A percentile compares a stretch with the other conserved stretches of the same genome.
Conservation (phyloP, 2,888 invertebrate genomes). For the Lepidocyrtinus sp. region DNA sequence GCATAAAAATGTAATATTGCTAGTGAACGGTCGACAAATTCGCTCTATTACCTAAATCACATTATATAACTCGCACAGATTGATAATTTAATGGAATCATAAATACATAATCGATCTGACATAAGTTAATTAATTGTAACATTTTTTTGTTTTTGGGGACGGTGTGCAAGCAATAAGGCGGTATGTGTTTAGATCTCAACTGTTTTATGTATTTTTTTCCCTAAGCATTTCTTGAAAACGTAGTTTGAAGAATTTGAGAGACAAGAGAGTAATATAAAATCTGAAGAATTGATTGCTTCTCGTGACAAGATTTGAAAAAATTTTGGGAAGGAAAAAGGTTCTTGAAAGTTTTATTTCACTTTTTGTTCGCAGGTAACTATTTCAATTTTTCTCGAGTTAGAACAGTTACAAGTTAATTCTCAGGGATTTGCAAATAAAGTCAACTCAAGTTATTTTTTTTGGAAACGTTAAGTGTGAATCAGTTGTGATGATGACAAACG, state of each 20-base stretch:
- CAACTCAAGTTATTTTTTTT: too few relatives aligned
- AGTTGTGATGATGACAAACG: neutral
- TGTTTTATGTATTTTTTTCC: conserved; percentile 18
- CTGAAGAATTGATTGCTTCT: too few relatives aligned
- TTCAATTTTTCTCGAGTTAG: neutral
- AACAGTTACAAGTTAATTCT: too few relatives aligned
- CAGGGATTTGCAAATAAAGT: neutral
- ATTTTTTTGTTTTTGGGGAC: conserved; percentile 42
- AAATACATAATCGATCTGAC: conserved; percentile 15
- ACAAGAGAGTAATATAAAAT: neutral
- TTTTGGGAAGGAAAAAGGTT: neutral
- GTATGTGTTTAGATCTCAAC: conserved; percentile 19
- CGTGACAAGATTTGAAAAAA: too few relatives aligned
- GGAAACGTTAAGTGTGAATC: neutral
- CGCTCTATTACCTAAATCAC: conserved; percentile 11
- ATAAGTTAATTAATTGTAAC: conserved; percentile 28
- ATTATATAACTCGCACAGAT: conserved; percentile 2
- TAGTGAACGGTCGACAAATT: conserved; percentile 14
- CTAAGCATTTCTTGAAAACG: conserved; percentile 13
- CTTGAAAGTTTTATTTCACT: neutral
- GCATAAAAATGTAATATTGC: conserved; percentile 17
- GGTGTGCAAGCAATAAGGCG: conserved; percentile 63
- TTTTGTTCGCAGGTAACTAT: neutral
- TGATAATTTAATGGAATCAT: conserved; percentile 22
- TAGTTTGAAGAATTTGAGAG: neutral